Evolutionary conservation across 2,888 invertebrate species (phyloP), one percentile per base, ranked within the genome.

Genomic region (Rosalia funebris): DNA sequence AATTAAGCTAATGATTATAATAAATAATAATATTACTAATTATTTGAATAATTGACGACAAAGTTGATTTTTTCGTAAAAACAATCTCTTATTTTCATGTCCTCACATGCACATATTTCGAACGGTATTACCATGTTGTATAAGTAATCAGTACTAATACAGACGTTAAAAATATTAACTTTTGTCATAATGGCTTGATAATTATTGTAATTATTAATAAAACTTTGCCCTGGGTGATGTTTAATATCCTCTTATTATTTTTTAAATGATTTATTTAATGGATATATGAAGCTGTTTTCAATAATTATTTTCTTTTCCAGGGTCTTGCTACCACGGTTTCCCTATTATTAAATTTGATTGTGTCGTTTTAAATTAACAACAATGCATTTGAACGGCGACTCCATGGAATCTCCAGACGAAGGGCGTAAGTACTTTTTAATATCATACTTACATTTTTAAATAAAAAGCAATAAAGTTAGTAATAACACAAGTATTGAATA

Each of bases 371-470:
- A 57, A 32, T 41, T 42, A 34, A 20, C 36, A 12, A 73, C 66
- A 39, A 79, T 80, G 79, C 79, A 78, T 68, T 72, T 80, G 63
- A 78, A 78, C 72, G 79, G 79, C 58, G 76, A 79, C 67, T 77
- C 77, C 68, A 75, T 77, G 75, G 78, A 79, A 66, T 75, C 77
- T 65, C 74, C 79, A 63, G 77, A 77, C 61, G 79, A 79, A 74
- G 79, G 75, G 57, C 76, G 80, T 79, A 71, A 79, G 79, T 76
- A 50, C 12, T 42, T 60, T 46, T 44, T 41, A n/a, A n/a, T n/a
- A n/a, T n/a, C n/a, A n/a, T n/a, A n/a, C n/a, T n/a, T n/a, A n/a
- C n/a, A n/a, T n/a, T n/a, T n/a, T n/a, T n/a, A n/a, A n/a, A n/a
- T n/a, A n/a, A n/a, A n/a, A n/a, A n/a, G n/a, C n/a, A n/a, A n/a